These are phyloP conservation scores for Argyrosomus japonicus DNA, from an alignment of 2,113 vertebrate genomes.

Conservation along the genomic window DNA sequence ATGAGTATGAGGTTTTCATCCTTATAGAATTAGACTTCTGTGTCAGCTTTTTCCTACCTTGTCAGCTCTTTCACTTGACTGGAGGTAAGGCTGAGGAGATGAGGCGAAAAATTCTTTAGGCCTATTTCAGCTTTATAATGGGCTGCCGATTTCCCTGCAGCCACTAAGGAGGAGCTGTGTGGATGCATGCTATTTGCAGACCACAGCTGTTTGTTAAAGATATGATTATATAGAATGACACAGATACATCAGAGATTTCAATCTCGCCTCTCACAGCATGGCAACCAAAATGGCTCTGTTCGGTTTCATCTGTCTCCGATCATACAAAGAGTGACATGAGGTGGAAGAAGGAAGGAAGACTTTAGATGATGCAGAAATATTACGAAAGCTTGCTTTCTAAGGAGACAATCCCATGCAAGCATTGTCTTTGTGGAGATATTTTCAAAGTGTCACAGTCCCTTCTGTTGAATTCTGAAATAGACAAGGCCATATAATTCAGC, in stretches of 20 bases:
- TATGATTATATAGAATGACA: constrained; percentile 72
- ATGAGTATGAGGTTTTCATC: constrained; percentile 70
- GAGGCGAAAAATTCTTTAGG: constrained; percentile 73
- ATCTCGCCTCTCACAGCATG: constrained; percentile 60
- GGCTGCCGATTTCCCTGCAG: constrained; percentile 64
- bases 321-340: constrained; percentile 34
- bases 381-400: constrained; percentile 65
- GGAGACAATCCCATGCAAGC: constrained; percentile 42
- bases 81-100: constrained; percentile 74
- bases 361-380: constrained; percentile 53
- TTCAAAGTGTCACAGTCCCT: constrained; percentile 33
- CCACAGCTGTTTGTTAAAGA: constrained; percentile 80
- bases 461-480: constrained; percentile 49
- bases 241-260: constrained; percentile 69
- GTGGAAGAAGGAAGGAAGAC: constrained; percentile 7
- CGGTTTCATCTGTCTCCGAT: constrained; percentile 54
- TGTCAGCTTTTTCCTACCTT: constrained; percentile 73
- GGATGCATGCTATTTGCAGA: constrained; percentile 69
- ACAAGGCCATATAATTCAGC: constrained; percentile 56
- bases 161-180: constrained; percentile 35
- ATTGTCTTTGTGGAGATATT: constrained; percentile 58
- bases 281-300: constrained; percentile 51
- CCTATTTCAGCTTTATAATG: constrained; percentile 72
- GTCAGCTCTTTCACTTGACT: constrained; percentile 75
- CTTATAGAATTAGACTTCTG: constrained; percentile 63